Evolutionary conservation across 1,140 invertebrate genomes (phyloP).

Genomic region (Brachionus koreanus): DNA sequence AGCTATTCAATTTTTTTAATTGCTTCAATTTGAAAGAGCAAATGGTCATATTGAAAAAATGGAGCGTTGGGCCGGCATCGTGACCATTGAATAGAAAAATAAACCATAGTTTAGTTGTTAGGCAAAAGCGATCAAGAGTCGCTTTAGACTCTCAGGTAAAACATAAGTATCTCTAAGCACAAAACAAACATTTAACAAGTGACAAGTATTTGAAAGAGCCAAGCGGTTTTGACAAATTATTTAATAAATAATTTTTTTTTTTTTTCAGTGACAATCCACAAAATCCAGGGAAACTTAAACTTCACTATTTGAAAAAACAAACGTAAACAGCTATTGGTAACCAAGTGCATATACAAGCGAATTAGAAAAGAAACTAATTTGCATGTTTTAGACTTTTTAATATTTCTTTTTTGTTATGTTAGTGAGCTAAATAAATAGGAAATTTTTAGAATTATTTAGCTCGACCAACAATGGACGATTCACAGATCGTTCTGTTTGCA

Average conservation of each 20-base stretch:
- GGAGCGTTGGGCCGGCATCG: background rate
- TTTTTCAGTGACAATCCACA: background rate
- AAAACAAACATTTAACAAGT: background rate
- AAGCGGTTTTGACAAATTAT: background rate
- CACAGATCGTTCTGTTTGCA: constrained; percentile 61
- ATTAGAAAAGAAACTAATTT: background rate
- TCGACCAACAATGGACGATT: constrained; percentile 27
- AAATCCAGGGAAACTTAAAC: background rate
- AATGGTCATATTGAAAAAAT: too few species aligned
- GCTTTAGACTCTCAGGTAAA: background rate
- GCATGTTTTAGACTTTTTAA: background rate
- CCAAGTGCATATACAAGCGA: constrained; percentile 24
- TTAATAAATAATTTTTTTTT: too few species aligned
- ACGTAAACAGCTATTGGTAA: constrained; percentile 24
- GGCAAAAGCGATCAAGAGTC: background rate
- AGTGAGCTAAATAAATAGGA: background rate
- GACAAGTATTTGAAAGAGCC: background rate
- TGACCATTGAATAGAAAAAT: background rate
- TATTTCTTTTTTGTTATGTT: background rate
- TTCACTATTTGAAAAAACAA: background rate
- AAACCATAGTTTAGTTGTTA: background rate
- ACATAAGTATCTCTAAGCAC: background rate
- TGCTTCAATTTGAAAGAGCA: background rate
- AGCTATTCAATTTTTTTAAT: background rate
- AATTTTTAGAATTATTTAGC: background rate